Percentiles rank a stretch among this genome's conserved stretches.
Conservation (phyloP, 2,888 invertebrate species). For the Cybosia mesomella region DNA sequence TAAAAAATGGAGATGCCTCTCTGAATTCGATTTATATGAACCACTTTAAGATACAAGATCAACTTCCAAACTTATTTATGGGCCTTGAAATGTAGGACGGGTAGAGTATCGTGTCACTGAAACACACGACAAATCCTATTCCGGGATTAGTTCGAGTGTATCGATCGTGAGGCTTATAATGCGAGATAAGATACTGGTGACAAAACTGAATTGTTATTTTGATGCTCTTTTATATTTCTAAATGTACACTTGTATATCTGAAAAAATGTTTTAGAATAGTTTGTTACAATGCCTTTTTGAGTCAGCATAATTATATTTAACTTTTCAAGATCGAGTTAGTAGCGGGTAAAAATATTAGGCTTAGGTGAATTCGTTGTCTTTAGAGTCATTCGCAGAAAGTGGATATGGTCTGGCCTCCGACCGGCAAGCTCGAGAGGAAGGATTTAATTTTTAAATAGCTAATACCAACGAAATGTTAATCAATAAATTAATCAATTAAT, state of each 20-base stretch:
- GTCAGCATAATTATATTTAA: too few species aligned
- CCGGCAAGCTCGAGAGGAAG: too few species aligned
- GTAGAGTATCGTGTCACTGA: conserved; percentile 16
- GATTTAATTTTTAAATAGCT: too few species aligned
- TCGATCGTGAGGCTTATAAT: conserved; percentile 40
- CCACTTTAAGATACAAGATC: conserved; percentile 7
- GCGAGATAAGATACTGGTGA: conserved; percentile 44
- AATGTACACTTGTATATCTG: conserved; percentile 11
- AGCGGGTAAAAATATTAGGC: not conserved
- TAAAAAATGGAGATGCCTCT: not conserved
- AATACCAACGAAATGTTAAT: too few species aligned
- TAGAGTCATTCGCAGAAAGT: too few species aligned
- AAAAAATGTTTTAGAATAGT: not conserved
- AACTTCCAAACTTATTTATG: conserved; percentile 17
- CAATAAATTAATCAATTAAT: too few species aligned
- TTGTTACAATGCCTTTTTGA: too few species aligned
- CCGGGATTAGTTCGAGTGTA: conserved; percentile 45
- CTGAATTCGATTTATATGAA: not conserved
- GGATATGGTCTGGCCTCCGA: too few species aligned
- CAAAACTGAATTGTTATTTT: conserved; percentile 29
- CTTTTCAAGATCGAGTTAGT: not conserved
- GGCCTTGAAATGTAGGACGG: conserved; percentile 13
- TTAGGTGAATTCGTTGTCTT: too few species aligned
- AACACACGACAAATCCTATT: conserved; percentile 30
- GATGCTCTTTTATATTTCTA: conserved; percentile 32